Percentiles rank a stretch among this genome's conserved stretches.
Conservation (phyloP, 2,113 vertebrate genomes). For the Cathartes aura region DNA sequence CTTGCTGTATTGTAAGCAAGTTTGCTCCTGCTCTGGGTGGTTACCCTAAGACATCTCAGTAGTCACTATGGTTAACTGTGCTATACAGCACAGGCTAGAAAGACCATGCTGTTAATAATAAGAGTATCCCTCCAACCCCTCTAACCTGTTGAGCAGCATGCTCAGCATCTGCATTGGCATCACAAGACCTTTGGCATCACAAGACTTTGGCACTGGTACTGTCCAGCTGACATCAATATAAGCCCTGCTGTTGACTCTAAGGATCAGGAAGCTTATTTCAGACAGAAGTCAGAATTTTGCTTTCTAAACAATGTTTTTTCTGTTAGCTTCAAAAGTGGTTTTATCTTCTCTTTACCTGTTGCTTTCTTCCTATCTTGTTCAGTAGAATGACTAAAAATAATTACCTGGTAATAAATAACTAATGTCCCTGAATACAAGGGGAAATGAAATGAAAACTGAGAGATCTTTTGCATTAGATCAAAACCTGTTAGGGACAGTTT, state of each 20-base stretch:
- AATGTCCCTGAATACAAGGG: slow-evolving; percentile 4
- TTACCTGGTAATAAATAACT: slow-evolving; percentile 45
- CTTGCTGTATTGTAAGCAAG: neutral
- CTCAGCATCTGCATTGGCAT: neutral
- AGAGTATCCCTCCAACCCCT: neutral
- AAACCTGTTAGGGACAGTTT: neutral
- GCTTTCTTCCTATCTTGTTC: neutral
- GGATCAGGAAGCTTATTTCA: neutral
- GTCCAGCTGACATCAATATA: neutral
- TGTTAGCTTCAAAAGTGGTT: neutral
- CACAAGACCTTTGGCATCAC: neutral
- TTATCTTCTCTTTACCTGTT: neutral
- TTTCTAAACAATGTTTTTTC: neutral
- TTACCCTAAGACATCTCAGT: neutral
- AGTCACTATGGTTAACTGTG: neutral
- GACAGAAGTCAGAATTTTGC: neutral
- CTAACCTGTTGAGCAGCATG: neutral
- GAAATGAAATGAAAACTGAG: slow-evolving; percentile 28
- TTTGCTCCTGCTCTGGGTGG: neutral
- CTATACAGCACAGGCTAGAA: neutral
- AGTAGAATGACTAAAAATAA: slow-evolving; percentile 9
- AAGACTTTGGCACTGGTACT: neutral
- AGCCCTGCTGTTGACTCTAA: neutral
- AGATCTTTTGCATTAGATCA: slow-evolving; percentile 17
- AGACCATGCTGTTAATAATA: neutral